Evolutionary conservation across 2,113 vertebrate species (phyloP).

Genomic region (Chrysochloris asiatica): DNA sequence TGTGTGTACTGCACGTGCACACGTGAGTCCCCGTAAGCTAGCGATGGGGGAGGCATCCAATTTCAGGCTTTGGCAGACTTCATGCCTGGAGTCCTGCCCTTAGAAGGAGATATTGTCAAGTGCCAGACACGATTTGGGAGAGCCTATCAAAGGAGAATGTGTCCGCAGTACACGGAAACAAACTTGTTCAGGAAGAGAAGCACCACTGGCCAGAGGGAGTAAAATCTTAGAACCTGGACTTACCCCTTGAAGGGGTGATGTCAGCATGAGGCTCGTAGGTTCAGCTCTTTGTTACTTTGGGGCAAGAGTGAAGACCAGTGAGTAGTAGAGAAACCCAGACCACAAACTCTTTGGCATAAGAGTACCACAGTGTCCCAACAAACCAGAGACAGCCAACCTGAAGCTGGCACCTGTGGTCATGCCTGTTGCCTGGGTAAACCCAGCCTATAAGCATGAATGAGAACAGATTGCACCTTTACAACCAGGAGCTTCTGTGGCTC

Average conservation of each 20-base stretch:
- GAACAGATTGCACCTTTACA: background rate
- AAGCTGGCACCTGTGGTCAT: background rate
- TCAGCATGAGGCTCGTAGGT: background rate
- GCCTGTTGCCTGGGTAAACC: background rate
- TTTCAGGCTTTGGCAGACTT: constrained; percentile 46
- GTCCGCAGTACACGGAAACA: background rate
- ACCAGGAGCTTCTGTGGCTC: background rate
- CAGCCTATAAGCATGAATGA: background rate
- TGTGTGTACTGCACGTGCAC: background rate
- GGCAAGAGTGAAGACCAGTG: constrained; percentile 5
- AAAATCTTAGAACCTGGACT: background rate
- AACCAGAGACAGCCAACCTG: background rate
- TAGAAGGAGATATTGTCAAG: background rate
- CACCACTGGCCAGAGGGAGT: background rate
- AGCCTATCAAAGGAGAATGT: background rate
- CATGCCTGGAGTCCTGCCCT: background rate
- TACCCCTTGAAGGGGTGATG: background rate
- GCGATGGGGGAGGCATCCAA: background rate
- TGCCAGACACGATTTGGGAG: background rate
- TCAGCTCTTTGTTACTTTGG: background rate
- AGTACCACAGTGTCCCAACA: background rate
- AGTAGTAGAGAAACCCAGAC: background rate
- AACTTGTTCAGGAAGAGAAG: background rate
- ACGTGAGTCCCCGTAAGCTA: background rate
- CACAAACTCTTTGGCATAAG: background rate